A percentile compares a stretch with the other conserved stretches of the same genome.
Evolutionary conservation across 2,797 vertebrate species (phyloP).

Genomic region (Manis javanica): DNA sequence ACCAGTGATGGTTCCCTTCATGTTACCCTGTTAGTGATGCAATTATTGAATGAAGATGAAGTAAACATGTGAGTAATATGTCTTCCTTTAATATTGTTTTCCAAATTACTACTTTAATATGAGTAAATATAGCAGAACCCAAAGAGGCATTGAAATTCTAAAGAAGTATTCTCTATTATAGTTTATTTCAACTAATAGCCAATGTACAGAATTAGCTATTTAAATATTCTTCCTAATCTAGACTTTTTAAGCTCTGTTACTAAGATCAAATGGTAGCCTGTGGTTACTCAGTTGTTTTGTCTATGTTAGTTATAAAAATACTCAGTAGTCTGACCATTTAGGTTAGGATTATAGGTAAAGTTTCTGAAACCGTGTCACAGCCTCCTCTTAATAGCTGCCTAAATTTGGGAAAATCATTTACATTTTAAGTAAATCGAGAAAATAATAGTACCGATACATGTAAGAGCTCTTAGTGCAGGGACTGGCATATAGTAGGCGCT

Average conservation of each 20-base stretch:
- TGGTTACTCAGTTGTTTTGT: neutral
- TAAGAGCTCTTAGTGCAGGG: neutral
- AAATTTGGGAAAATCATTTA: neutral
- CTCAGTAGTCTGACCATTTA: neutral
- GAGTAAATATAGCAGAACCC: neutral
- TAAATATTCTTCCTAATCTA: slow-evolving; percentile 1
- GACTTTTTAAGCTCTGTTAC: neutral
- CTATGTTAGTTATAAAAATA: neutral
- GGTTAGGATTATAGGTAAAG: neutral
- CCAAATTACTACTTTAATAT: neutral
- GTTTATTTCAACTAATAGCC: neutral
- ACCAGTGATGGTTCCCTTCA: slow-evolving; percentile 92
- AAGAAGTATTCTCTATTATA: slow-evolving; percentile 33
- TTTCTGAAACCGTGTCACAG: neutral
- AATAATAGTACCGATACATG: neutral
- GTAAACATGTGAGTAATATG: slow-evolving; percentile 91
- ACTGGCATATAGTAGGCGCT: neutral
- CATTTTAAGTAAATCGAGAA: neutral
- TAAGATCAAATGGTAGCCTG: neutral
- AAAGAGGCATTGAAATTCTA: neutral
- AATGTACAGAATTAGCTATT: neutral
- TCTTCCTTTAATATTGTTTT: slow-evolving; percentile 47
- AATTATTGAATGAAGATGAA: slow-evolving; percentile 93
- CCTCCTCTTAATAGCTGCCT: neutral
- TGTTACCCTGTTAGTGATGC: slow-evolving; percentile 94